Conservation (phyloP, 2,113 vertebrate species). For the Gopherus flavomarginatus region DNA sequence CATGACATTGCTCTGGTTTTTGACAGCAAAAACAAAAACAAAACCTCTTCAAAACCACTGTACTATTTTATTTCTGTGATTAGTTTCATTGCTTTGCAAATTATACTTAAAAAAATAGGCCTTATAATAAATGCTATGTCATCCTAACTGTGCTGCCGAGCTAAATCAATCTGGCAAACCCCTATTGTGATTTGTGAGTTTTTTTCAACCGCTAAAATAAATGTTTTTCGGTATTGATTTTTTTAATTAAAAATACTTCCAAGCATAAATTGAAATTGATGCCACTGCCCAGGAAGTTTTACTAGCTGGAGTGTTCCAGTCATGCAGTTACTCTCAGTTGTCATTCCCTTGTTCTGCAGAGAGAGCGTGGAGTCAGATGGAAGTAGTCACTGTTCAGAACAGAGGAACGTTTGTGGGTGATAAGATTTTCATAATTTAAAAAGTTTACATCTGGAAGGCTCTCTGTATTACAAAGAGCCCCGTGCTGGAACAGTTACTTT, state of each 20-base stretch:
- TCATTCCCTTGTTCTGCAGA: background rate
- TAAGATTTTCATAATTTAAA: constrained; percentile 23
- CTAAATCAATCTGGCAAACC: constrained; percentile 73
- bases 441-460: constrained; percentile 44
- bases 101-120: constrained; percentile 67
- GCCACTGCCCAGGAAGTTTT: constrained; percentile 60
- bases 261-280: constrained; percentile 71
- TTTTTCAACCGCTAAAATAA: constrained; percentile 75
- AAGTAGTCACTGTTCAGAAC: constrained; percentile 1
- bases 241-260: constrained; percentile 78
- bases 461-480: constrained; percentile 59
- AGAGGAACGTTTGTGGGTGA: background rate
- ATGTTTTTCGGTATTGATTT: constrained; percentile 74
- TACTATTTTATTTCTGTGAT: constrained; percentile 68
- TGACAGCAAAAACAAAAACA: constrained; percentile 15
- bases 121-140: constrained; percentile 75
- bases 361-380: background rate
- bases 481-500: constrained; percentile 50
- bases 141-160: constrained; percentile 65
- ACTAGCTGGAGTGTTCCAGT: constrained; percentile 34
- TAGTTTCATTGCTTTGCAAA: constrained; percentile 71
- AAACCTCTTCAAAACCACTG: constrained; percentile 50
- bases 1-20: constrained; percentile 56
- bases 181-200: constrained; percentile 72
- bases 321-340: background rate